Evolutionary conservation across 2,797 vertebrate genomes (phyloP).

Genomic region (Scleropages formosus): DNA sequence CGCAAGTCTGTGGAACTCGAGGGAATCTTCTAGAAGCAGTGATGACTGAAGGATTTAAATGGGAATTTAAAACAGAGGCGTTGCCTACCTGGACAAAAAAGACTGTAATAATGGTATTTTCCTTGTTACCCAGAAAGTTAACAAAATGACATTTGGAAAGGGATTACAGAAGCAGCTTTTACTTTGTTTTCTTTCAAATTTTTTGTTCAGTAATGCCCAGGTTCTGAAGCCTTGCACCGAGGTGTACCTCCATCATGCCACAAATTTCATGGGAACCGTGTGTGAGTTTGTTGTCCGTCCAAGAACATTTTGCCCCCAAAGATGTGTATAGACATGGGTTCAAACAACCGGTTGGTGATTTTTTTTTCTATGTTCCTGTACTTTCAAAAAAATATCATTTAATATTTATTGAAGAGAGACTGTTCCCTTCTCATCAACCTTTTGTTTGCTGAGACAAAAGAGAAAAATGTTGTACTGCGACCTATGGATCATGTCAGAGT

Average conservation of each 20-base stretch:
- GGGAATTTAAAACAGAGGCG: conserved; percentile 61
- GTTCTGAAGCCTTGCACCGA: conserved; percentile 93
- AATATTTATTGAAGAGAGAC: conserved; percentile 98
- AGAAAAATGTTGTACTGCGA: conserved; percentile 70
- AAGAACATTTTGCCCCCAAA: conserved; percentile 86
- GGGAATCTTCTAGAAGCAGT: conserved; percentile 47
- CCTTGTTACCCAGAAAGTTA: conserved; percentile 59
- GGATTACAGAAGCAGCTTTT: conserved; percentile 69
- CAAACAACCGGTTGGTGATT: conserved; percentile 68
- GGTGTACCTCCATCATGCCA: conserved; percentile 97
- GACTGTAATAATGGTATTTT: conserved; percentile 63
- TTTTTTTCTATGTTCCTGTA: conserved; percentile 85
- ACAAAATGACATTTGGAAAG: conserved; percentile 60
- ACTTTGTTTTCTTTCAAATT: conserved; percentile 39
- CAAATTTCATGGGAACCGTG: conserved; percentile 86
- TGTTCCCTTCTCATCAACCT: conserved; percentile 95
- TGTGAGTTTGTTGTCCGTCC: conserved; percentile 84
- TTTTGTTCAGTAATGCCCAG: conserved; percentile 67
- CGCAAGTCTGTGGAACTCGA: conserved; percentile 58
- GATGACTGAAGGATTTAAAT: conserved; percentile 55
- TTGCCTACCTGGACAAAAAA: conserved; percentile 56
- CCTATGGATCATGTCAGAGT: conserved; percentile 78
- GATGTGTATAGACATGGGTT: conserved; percentile 93
- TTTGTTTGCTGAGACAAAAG: conserved; percentile 92
- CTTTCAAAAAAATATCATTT: conserved; percentile 93